Evolutionary conservation across 2,797 vertebrate genomes (phyloP), one percentile per base, ranked within the genome.

Genomic region (Chelon labrosus): DNA sequence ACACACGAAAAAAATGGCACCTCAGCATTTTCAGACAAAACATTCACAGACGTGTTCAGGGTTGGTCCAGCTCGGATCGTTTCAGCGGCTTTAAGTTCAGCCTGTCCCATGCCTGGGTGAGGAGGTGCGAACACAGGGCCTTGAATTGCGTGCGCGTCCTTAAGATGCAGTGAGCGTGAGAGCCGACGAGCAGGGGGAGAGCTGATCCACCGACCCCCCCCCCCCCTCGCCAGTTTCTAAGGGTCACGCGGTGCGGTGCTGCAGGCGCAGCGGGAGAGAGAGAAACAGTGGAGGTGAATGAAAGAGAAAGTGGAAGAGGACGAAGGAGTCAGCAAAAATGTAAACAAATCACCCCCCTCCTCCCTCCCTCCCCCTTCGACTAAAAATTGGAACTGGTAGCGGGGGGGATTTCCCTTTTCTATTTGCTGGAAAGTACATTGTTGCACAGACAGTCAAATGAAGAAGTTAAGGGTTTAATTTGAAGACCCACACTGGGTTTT

Each of bases 371-470:
- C 46, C 53, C 25, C 7, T 51, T 16, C 20, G 27, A 60, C 35
- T 54, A 17, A 53, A 58, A 61, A 58, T 55, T 42, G 31, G 35
- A 13, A 31, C 50, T 65, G 14, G 35, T 2, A 58, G 73, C 52
- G 65, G 53, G 57, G 70, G n/a, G 5, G 50, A 14, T 44, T 88
- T 84, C 67, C 77, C 65, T 56, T 55, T 63, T n/a, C 39, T 31
- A 7, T 35, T 74, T 22, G 25, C 19, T 50, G 85, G 85, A 85
- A 89, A 85, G 85, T 80, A 69, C 74, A 55, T 0, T 1, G 5
- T 69, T 77, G 19, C 38, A 1, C 31, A 38, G 1, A 25, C 5
- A 13, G n/a, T 51, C 0, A 16, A 52, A 83, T 20, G 17, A 17
- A 65, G 82, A 89, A 86, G 83, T 73, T 58, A 4, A 8, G 31